Base-by-base conservation (phyloP, 2,888 invertebrate genomes). In the Entomobrya multifasciata region DNA sequence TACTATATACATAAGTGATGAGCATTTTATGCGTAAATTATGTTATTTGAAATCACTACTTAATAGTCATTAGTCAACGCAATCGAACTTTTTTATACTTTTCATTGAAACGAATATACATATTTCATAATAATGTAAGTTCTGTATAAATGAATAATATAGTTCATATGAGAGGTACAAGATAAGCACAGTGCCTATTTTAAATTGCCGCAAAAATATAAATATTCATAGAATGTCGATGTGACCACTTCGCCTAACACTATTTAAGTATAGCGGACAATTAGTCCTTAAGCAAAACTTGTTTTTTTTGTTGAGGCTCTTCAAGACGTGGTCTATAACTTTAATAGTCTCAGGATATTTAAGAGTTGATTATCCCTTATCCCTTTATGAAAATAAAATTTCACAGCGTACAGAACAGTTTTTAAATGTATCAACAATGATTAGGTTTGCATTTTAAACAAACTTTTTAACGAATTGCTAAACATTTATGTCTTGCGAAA, bases 41-140 rank as follows among this genome's bases (percentile, higher is more conserved):
- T 25, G 70, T 74, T 52, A 55, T 27, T 17, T 55, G 36, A 74
- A 74, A 74, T 74, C 74, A 74, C 55, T 60, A 55, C 70, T 70
- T 25, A 47, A 70, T 84, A 84, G 84, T 84, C 84, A 84, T 57
- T 84, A 84, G 84, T 84, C 84, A 84, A 84, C 84, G 84, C 84
- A 84, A 84, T 67, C 84, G 84, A 84, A 83, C 77, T 84, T 84
- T 79, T 82, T 84, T 84, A 84, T 84, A 84, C 84, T 76, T 60
- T 74, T 49, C 44, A 81, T 81, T 72, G 60, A 74, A 27, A 20
- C 36, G 1, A 44, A 74, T 72, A 67, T 70, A 70, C 41, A 49
- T n/a, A 49, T 49, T 49, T 11, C 49, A 49, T 49, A 49, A 49
- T 11, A 49, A 49, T 8, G 36, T 27, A 11, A 13, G 15, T 36